phyloP scores from a whole-genome alignment of 2,888 invertebrate species.

The Cephalotes varians region DNA sequence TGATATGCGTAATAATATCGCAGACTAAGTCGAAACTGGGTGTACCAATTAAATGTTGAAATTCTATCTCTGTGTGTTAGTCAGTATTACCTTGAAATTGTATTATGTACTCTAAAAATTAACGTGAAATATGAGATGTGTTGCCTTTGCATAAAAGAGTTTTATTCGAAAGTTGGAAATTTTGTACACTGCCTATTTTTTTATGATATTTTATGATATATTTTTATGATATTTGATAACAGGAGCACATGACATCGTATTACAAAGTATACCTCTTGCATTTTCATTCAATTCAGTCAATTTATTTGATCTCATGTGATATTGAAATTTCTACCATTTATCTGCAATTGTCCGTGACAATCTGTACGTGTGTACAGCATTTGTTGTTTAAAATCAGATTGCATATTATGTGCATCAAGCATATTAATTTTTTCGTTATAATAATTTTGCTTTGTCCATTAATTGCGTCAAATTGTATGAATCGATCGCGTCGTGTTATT shows the following conservation, averaged over 20 bases:
- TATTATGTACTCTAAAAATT: constrained; percentile 22
- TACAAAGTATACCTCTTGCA: constrained; percentile 11
- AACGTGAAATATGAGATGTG: not conserved
- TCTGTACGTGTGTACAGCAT: not conserved
- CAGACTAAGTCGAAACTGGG: not conserved
- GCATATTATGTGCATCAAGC: too few species aligned
- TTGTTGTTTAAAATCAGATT: not conserved
- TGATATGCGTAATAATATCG: not conserved
- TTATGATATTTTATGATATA: too few species aligned
- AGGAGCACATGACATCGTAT: not conserved
- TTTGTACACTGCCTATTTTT: constrained; percentile 7
- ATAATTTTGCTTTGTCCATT: not conserved
- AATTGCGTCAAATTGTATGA: not conserved
- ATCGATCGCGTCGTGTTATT: not conserved
- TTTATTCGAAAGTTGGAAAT: not conserved
- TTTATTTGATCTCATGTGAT: not conserved
- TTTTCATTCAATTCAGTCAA: constrained; percentile 22
- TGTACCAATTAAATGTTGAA: constrained; percentile 6
- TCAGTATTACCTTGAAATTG: constrained; percentile 24
- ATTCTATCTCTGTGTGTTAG: not conserved
- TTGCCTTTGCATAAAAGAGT: not conserved
- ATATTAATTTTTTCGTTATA: constrained; percentile 1
- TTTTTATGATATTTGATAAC: too few species aligned
- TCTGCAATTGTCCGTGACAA: not conserved
- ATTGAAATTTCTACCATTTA: not conserved